Evolutionary conservation across 2,113 vertebrate genomes (phyloP), one percentile per base, ranked within the genome.

Genomic region (Sinosuthora webbiana): DNA sequence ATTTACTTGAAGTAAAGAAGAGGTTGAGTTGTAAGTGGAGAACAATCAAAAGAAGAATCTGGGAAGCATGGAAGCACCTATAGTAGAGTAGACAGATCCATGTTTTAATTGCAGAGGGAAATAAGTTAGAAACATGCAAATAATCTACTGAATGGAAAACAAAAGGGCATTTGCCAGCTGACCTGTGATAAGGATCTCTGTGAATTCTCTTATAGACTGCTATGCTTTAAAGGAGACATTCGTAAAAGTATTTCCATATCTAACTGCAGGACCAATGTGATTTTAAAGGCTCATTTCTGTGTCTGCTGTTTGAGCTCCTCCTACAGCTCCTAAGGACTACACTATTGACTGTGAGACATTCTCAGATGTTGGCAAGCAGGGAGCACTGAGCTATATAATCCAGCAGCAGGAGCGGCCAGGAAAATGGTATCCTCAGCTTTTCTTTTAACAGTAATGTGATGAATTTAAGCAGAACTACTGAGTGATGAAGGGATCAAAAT

Each of bases 321-420:
- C 21, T 60, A 14, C 22, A 56, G 24, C 6, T 80, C 9, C 49
- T 5, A 5, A 69, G 22, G 39, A 18, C 11, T 35, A 5, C 5
- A 4, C 33, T 44, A 20, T 14, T 83, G 52, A 52, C 15, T 33
- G 2, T 0, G 0, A 42, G 8, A 11, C 5, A 24, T 52, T 69
- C 4, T 1, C 3, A 27, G 24, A 10, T 22, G 5, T 2, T 52
- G 42, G 15, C 35, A 90, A 63, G 28, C 27, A 73, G 14, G 49
- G 35, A 89, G 16, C 33, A 27, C 37, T 35, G 50, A 65, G 33
- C 17, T 68, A 13, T 21, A 53, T 27, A 50, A 59, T 30, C 21
- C 49, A 89, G 20, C 23, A 73, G 7, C 42, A 83, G 63, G 56
- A 63, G 3, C 24, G 13, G 17, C 14, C 49, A 76, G 25, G 16